These are phyloP conservation scores for Vanacampus margaritifer DNA, from an alignment of 2,113 vertebrate species.

Conservation along the genomic window DNA sequence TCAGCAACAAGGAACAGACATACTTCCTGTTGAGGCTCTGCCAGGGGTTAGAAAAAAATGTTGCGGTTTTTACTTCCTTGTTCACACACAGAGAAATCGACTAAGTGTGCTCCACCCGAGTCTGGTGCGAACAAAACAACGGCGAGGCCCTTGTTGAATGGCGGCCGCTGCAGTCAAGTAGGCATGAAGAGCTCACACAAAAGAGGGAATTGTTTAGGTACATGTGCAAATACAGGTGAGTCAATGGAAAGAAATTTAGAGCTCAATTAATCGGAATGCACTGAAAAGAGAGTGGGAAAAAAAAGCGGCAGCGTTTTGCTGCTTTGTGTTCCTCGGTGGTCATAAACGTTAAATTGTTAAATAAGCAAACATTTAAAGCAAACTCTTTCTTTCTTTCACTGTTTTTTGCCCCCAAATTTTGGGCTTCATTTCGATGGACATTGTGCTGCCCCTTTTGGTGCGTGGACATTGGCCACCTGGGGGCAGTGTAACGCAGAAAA, in stretches of 20 bases:
- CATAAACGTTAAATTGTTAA: not conserved
- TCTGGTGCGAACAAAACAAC: slow-evolving; percentile 16
- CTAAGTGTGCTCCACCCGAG: slow-evolving; percentile 37
- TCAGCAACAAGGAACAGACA: slow-evolving; percentile 29
- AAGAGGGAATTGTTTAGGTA: not conserved
- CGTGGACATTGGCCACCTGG: no score
- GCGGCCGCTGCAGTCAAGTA: not conserved
- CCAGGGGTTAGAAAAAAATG: slow-evolving; percentile 2
- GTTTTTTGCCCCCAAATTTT: no score
- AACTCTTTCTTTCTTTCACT: no score
- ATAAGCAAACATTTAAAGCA: not conserved
- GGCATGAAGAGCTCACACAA: not conserved
- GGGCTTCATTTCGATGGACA: no score
- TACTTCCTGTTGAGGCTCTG: slow-evolving; percentile 63
- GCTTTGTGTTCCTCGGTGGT: no score
- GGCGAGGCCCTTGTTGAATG: not conserved
- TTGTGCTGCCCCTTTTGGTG: no score
- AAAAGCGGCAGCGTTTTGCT: not conserved
- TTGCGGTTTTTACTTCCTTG: slow-evolving; percentile 57
- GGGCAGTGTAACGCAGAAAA: no score
- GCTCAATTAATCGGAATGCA: not conserved
- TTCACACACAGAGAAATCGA: slow-evolving; percentile 30
- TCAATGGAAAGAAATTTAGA: not conserved
- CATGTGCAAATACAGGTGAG: not conserved
- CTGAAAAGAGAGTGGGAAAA: not conserved